Percentiles rank a stretch among this genome's conserved stretches.
Conservation (phyloP, 2,797 vertebrate genomes). For the Diceros bicornis region DNA sequence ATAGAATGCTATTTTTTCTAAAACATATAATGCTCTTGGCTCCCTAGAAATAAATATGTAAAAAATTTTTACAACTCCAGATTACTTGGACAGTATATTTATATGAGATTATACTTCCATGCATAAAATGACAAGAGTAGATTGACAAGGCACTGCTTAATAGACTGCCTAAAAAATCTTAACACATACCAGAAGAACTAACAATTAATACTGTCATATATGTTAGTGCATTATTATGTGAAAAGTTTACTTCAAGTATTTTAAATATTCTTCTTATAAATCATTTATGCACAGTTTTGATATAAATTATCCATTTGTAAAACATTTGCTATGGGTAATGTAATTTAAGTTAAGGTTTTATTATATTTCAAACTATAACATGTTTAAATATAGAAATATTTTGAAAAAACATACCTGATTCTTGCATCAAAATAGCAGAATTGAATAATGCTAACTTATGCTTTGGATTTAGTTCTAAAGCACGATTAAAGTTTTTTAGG, state of each 20-base stretch:
- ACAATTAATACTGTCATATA: neutral
- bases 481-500: conserved; percentile 96
- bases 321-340: neutral
- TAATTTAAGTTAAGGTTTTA: conserved; percentile 43
- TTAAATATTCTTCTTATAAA: conserved; percentile 53
- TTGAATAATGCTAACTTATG: conserved; percentile 98
- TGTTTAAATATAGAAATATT: conserved; percentile 55
- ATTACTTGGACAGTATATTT: conserved; percentile 27
- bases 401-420: conserved; percentile 94
- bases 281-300: conserved; percentile 1
- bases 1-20: neutral
- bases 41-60: neutral
- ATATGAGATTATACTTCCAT: conserved; percentile 3
- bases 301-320: neutral
- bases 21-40: neutral
- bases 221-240: neutral
- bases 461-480: conserved; percentile 94
- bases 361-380: conserved; percentile 34
- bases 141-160: conserved; percentile 15
- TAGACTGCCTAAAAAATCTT: conserved; percentile 32
- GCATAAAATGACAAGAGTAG: conserved; percentile 26
- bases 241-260: conserved; percentile 52
- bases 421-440: conserved; percentile 98
- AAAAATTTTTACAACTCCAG: neutral
- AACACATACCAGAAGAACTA: neutral